Evolutionary conservation across 2,113 vertebrate genomes (phyloP).

Genomic region (Dunckerocampus dactyliophorus): DNA sequence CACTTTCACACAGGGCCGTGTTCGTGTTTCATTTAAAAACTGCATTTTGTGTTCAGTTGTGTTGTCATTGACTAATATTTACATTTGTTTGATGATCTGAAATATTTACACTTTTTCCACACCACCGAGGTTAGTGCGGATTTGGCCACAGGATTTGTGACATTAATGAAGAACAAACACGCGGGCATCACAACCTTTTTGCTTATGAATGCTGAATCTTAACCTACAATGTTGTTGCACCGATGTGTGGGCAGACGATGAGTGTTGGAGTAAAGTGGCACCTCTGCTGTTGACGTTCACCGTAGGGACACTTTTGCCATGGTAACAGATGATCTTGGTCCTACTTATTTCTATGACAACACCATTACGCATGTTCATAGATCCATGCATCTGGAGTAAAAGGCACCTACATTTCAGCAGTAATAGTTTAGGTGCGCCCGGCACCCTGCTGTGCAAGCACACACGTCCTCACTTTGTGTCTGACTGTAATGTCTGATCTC

Average conservation of each 20-base stretch:
- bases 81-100: no score
- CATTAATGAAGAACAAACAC: slow-evolving; percentile 51
- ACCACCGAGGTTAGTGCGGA: slow-evolving; percentile 44
- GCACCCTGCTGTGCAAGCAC: no score
- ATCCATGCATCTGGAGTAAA: slow-evolving; percentile 33
- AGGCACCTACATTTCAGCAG: slow-evolving; percentile 8
- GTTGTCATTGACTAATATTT: no score
- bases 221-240: slow-evolving; percentile 4
- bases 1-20: no score
- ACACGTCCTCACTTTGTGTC: no score
- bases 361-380: slow-evolving; percentile 44
- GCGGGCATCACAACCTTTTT: neutral
- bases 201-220: neutral
- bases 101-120: no score
- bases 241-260: slow-evolving; percentile 49
- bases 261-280: slow-evolving; percentile 46
- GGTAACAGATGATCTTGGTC: slow-evolving; percentile 57
- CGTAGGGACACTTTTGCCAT: slow-evolving; percentile 60
- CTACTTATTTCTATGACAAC: slow-evolving; percentile 57
- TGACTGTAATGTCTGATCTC: no score
- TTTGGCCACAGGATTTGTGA: slow-evolving; percentile 41
- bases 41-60: no score
- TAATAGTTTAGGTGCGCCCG: neutral
- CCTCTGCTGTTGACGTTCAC: slow-evolving; percentile 43
- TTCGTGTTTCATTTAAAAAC: no score